Conservation (phyloP, 2,113 vertebrate genomes). For the Pterocles gutturalis region DNA sequence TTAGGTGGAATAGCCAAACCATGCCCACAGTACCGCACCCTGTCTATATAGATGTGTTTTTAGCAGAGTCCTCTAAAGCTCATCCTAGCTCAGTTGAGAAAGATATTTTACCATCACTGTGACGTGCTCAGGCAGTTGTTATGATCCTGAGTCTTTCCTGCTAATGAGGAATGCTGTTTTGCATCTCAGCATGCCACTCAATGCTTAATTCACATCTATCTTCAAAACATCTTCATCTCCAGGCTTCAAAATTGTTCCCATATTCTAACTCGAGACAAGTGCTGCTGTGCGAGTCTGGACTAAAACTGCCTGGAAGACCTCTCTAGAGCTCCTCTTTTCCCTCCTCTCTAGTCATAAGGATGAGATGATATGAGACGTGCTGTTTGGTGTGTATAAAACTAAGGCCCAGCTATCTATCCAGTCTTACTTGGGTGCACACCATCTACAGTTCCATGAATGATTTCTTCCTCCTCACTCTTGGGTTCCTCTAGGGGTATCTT, state of each 20-base stretch:
- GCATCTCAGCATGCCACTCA: neutral
- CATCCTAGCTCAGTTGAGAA: neutral
- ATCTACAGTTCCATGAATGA: too few species aligned
- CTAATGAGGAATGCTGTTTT: neutral
- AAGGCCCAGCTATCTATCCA: too few species aligned
- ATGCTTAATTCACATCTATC: neutral
- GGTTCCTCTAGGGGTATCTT: neutral
- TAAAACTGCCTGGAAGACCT: neutral
- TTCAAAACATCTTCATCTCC: neutral
- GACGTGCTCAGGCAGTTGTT: neutral
- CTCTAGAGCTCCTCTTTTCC: neutral
- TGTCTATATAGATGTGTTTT: fast-evolving
- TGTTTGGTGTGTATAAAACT: too few species aligned
- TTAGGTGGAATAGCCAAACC: neutral
- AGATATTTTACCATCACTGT: neutral
- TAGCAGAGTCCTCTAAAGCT: neutral
- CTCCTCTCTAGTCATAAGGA: too few species aligned
- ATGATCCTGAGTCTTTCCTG: neutral
- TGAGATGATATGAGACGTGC: too few species aligned
- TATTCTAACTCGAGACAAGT: neutral
- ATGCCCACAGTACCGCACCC: neutral
- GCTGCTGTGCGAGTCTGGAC: neutral
- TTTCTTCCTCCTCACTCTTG: neutral
- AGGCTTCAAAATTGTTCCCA: neutral
- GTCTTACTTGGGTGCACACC: too few species aligned